Percentiles rank a stretch among this genome's conserved stretches.
Conservation (phyloP, 2,888 invertebrate species). For the Gymnocheta viridis region DNA sequence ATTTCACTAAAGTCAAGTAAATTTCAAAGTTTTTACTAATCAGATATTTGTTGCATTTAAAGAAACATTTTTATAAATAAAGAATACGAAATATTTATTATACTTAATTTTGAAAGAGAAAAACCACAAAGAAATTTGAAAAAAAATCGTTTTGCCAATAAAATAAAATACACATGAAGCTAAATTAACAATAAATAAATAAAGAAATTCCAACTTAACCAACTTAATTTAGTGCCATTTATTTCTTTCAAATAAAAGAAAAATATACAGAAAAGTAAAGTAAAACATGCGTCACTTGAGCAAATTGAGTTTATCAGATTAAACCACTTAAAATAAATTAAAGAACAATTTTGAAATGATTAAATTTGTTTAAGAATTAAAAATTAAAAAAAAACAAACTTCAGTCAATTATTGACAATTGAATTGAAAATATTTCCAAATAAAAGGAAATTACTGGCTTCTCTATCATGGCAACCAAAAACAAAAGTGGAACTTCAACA, state of each 20-base stretch:
- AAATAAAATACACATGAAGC: neutral
- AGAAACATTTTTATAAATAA: neutral
- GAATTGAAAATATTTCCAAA: slow-evolving; percentile 49
- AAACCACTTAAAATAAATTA: slow-evolving; percentile 74
- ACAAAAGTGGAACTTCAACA: slow-evolving; percentile 7
- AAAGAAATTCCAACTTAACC: slow-evolving; percentile 24
- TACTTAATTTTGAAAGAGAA: neutral
- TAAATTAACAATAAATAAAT: slow-evolving; percentile 41
- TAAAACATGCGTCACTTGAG: slow-evolving; percentile 71
- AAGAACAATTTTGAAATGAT: slow-evolving; percentile 69
- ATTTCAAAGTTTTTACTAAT: too few species aligned
- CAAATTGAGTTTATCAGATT: slow-evolving; percentile 73
- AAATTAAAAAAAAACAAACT: slow-evolving; percentile 34
- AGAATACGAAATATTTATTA: too few species aligned
- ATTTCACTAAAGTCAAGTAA: too few species aligned
- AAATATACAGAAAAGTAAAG: neutral
- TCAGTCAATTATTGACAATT: slow-evolving; percentile 65
- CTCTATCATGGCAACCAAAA: neutral
- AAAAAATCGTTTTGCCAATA: neutral
- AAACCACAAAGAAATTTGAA: neutral
- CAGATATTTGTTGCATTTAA: too few species aligned
- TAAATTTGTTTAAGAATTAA: slow-evolving; percentile 59
- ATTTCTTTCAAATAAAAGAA: slow-evolving; percentile 28
- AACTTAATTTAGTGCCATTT: slow-evolving; percentile 43
- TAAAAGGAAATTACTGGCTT: slow-evolving; percentile 46